phyloP scores from a whole-genome alignment of 2,888 invertebrate species.

The Oligia latruncula region DNA sequence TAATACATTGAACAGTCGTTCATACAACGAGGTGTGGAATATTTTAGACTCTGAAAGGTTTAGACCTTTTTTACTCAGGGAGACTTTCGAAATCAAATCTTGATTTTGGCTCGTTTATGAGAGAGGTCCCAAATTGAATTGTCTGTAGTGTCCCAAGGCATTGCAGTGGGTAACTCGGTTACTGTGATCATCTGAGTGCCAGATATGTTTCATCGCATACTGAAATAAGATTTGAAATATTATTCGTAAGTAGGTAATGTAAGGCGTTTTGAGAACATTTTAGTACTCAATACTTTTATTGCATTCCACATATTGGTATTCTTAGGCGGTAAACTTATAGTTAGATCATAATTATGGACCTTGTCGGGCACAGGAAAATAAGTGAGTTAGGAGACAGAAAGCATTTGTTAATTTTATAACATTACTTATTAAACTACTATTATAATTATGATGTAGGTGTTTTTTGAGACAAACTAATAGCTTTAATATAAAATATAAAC shows the following conservation, averaged over 20 bases:
- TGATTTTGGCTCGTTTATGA: slow-evolving; percentile 67
- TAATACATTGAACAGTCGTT: background rate
- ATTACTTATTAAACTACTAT: too few species aligned
- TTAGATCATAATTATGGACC: too few species aligned
- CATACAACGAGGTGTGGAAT: slow-evolving; percentile 16
- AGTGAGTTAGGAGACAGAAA: too few species aligned
- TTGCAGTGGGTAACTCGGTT: slow-evolving; percentile 38
- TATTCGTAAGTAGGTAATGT: background rate
- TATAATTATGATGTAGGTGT: too few species aligned
- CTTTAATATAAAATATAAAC: too few species aligned
- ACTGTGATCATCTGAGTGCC: slow-evolving; percentile 39
- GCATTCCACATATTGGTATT: too few species aligned
- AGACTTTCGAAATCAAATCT: slow-evolving; percentile 67
- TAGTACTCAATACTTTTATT: background rate
- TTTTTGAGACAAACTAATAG: too few species aligned
- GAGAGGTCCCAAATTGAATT: slow-evolving; percentile 68
- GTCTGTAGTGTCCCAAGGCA: slow-evolving; percentile 36
- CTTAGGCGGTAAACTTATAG: too few species aligned
- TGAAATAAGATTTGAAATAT: slow-evolving; percentile 30
- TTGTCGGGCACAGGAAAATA: too few species aligned
- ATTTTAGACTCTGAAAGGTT: slow-evolving; percentile 32
- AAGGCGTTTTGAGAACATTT: background rate
- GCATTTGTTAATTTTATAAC: too few species aligned
- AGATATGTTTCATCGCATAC: slow-evolving; percentile 38
- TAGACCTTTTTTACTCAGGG: slow-evolving; percentile 34